Base-by-base conservation (phyloP, 2,797 vertebrate species). In the Hephaestus fuliginosus region DNA sequence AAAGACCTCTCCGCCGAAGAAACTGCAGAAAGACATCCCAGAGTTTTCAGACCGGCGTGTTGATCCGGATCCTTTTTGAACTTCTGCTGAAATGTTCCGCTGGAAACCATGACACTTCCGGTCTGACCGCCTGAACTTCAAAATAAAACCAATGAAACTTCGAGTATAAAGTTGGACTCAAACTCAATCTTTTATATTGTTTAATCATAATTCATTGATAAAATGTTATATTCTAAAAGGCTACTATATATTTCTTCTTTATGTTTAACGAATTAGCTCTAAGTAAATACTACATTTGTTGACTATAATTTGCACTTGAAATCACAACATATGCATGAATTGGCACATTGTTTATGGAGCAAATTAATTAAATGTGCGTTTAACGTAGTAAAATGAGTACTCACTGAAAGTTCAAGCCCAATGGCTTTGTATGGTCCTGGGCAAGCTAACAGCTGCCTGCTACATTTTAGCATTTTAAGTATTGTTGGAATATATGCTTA, bases 11-110 rank as follows among this genome's bases (percentile, higher is more conserved):
- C 94, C 96, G 0, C 96, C 94, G 10, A 76, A 49, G 85, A 98
- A 99, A 3, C 94, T 92, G 78, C 98, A 99, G 83, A 97, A 99
- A 0, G 98, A 95, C 98, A 99, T 99, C 0, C 0, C 33, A 61
- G 1, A 3, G 3, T 17, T 53, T 2, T 4, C 0, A 13, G 4
- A 7, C 10, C 8, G 0, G 4, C 17, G 14, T 14, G 4, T 69
- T 25, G 58, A 3, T 36, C 11, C 36, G 2, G 15, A 1, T 53
- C 30, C 49, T 44, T 20, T 25, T 44, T 36, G 11, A 46, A 76
- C 41, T 52, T 72, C 0, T 52, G 7, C 2, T 1, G 15, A 48
- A 39, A 41, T 0, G 12, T 7, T 36, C 4, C 2, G 4, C 2
- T 3, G 18, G 1, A 2, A 22, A 62, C 5, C 46, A 8, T 4